A percentile compares a stretch with the other conserved stretches of the same genome.
Conservation (phyloP, 2,113 vertebrate species). For the Lasiurus borealis region DNA sequence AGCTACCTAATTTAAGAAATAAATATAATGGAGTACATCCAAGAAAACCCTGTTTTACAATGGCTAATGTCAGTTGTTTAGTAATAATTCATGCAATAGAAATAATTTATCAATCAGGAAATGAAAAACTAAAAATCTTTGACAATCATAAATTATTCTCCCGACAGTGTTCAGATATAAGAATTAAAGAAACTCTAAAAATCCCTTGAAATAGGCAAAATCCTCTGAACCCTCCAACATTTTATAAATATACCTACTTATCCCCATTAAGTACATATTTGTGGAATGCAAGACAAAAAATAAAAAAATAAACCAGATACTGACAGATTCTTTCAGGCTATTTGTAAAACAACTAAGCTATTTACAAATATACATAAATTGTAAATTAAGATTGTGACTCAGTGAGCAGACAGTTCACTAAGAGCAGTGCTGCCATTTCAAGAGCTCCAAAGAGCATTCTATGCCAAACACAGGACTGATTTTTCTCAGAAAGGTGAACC, state of each 20-base stretch:
- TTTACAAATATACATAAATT: background rate
- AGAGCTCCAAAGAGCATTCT: background rate
- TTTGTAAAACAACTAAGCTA: background rate
- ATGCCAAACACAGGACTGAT: background rate
- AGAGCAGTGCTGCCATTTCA: background rate
- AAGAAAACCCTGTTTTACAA: conserved; percentile 37
- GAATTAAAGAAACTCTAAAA: conserved; percentile 35
- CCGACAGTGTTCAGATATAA: conserved; percentile 7
- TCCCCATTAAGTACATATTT: conserved; percentile 5
- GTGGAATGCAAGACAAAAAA: background rate
- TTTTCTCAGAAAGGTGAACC: conserved; percentile 18
- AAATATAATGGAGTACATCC: background rate
- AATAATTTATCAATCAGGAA: background rate
- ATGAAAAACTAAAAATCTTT: conserved; percentile 27
- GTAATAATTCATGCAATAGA: background rate
- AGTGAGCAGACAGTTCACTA: background rate
- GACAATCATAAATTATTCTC: background rate
- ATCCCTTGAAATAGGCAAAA: conserved; percentile 29
- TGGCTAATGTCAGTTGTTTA: background rate
- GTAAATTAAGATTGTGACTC: conserved; percentile 3
- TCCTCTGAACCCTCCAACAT: background rate
- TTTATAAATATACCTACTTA: conserved; percentile 21
- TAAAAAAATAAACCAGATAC: background rate
- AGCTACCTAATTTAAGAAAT: conserved; percentile 31
- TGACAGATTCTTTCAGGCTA: background rate